Percentiles rank a stretch among this genome's conserved stretches.
Conservation (phyloP, 2,797 vertebrate species). For the Anguilla obscura region DNA sequence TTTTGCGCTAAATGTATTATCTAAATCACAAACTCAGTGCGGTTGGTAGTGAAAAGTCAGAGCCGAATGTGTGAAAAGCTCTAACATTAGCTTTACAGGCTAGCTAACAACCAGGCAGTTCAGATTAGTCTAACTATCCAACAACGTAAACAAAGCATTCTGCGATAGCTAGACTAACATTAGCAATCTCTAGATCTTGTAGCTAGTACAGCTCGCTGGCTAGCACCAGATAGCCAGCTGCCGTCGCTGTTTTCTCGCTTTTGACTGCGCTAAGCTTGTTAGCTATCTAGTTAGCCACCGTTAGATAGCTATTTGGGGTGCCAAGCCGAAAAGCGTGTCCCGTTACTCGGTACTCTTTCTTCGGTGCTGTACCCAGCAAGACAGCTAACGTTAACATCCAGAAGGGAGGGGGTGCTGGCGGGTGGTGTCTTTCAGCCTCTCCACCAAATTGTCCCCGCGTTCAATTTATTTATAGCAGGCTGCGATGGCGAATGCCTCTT, state of each 20-base stretch:
- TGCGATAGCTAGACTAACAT: slow-evolving; percentile 5
- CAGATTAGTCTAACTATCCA: slow-evolving; percentile 10
- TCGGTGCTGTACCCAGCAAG: slow-evolving; percentile 12
- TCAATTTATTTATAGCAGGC: slow-evolving; percentile 26
- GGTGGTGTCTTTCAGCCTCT: slow-evolving; percentile 30
- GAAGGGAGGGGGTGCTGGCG: slow-evolving; percentile 24
- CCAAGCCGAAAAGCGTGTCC: background rate
- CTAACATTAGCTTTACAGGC: background rate
- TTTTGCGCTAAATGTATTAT: background rate
- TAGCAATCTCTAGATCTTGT: background rate
- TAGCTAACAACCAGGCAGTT: slow-evolving; percentile 9
- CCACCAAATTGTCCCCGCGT: slow-evolving; percentile 30
- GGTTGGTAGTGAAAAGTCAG: background rate
- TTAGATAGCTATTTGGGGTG: background rate
- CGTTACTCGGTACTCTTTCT: background rate
- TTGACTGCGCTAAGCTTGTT: slow-evolving; percentile 29
- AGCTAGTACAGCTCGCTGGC: background rate
- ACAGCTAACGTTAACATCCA: slow-evolving; percentile 3
- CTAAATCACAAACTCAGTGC: background rate
- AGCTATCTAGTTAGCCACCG: slow-evolving; percentile 5
- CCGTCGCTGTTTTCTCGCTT: background rate
- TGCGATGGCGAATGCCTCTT: background rate
- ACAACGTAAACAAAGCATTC: slow-evolving; percentile 22
- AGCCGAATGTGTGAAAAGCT: slow-evolving; percentile 14
- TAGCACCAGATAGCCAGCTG: background rate